Base-by-base conservation (phyloP, 2,888 invertebrate species). In the Crossocerus cetratus region DNA sequence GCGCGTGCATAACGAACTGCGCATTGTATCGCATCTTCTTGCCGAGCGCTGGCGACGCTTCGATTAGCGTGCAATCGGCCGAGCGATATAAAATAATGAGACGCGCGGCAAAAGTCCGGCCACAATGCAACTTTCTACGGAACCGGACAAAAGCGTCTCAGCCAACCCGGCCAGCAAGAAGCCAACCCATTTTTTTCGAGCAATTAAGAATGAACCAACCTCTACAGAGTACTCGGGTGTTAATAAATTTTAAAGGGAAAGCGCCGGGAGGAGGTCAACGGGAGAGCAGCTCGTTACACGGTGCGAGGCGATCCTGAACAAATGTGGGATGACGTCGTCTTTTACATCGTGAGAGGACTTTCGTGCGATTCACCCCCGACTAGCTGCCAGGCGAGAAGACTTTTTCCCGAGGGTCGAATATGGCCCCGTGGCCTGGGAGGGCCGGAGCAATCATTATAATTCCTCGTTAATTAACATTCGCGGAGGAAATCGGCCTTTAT, bases 381-480 rank as follows among this genome's bases (percentile, higher is more conserved):
- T 32, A 32, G 32, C 32, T 32, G 32, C 32, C 11, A 4, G 32
- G 11, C 32, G 8, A 5, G 32, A 32, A 32, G 8, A 32, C 32
- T 32, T 32, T 32, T 32, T 32, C 32, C 32, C 32, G 32, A 32
- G 32, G 32, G 21, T 3, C 58, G 20, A 22, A 54, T 21, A 42
- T 21, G 44, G 20, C 32, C 59, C 42, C 32, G 18, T 11, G 32
- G 32, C 8, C 0, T 8, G 11, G 32, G 32, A 60, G 23, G 53
- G 21, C n/a, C 32, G 18, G 1, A 44, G 5, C 68, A 42, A 63
- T 53, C 13, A 76, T 75, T 74, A 71, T 57, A 59, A 78, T 76
- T 72, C 74, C 59, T 76, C 57, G 71, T 76, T 80, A 75, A 80
- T 82, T 77, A 81, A 75, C 82, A 76, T 76, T 76, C 60, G 70